Evolutionary conservation across 2,888 invertebrate species (phyloP).

Genomic region (Nomada fucata): DNA sequence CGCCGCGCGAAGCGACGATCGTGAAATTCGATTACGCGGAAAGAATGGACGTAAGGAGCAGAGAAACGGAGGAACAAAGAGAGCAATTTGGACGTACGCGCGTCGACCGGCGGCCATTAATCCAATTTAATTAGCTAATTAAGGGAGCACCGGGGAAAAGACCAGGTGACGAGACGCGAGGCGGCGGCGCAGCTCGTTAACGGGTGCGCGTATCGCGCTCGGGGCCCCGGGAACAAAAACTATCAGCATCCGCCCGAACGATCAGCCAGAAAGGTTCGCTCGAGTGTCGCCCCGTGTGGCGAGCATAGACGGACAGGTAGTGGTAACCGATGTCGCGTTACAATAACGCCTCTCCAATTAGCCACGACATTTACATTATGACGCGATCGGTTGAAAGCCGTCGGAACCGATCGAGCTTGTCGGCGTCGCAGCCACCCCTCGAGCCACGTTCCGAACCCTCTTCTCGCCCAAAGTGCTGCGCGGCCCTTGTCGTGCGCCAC

Average conservation of each 20-base stretch:
- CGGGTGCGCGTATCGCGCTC: conserved; percentile 67
- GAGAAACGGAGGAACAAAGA: conserved; percentile 63
- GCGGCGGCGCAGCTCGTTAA: conserved; percentile 52
- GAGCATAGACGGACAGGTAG: conserved; percentile 38
- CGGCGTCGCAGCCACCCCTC: conserved; percentile 49
- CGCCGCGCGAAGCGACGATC: conserved; percentile 33
- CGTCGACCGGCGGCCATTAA: conserved; percentile 65
- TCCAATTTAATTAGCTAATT: conserved; percentile 79
- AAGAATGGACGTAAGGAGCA: conserved; percentile 59
- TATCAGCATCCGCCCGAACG: conserved; percentile 75
- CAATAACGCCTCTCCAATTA: conserved; percentile 82
- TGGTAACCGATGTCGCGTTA: conserved; percentile 55
- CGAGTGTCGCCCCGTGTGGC: conserved; percentile 68
- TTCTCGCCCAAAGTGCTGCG: conserved; percentile 48
- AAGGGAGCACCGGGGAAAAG: conserved; percentile 66
- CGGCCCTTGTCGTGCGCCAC: conserved; percentile 66
- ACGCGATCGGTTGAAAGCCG: conserved; percentile 72
- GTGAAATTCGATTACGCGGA: conserved; percentile 63
- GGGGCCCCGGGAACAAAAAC: conserved; percentile 74
- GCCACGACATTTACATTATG: conserved; percentile 83
- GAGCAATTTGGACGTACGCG: conserved; percentile 65
- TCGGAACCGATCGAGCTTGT: conserved; percentile 71
- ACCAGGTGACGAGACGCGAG: conserved; percentile 42
- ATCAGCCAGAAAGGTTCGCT: conserved; percentile 74
- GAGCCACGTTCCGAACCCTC: conserved; percentile 47